These are phyloP conservation scores for Chironomus tentans DNA, from an alignment of 2,888 invertebrate genomes.

Conservation along the genomic window DNA sequence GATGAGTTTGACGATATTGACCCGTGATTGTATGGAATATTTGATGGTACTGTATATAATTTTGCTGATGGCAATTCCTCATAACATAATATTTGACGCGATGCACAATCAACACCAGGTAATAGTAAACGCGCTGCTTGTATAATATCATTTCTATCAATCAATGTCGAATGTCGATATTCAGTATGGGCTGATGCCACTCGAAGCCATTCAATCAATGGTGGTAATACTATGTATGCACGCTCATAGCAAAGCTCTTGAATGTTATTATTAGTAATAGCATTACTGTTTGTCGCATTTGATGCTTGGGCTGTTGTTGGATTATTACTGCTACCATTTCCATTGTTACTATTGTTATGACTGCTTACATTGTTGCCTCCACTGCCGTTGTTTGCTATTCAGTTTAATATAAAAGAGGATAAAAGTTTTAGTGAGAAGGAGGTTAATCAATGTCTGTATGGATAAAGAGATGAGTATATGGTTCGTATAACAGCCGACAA, in stretches of 20 bases:
- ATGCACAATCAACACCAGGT: slow-evolving; percentile 84
- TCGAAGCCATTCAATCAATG: slow-evolving; percentile 83
- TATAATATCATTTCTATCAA: slow-evolving; percentile 78
- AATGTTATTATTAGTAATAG: slow-evolving; percentile 43
- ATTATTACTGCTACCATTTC: slow-evolving; percentile 32
- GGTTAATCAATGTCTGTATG: too few relatives aligned
- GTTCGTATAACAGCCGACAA: neutral
- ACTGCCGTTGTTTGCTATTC: slow-evolving; percentile 3
- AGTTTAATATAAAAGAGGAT: neutral
- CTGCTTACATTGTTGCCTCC: slow-evolving; percentile 32
- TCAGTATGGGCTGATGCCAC: slow-evolving; percentile 75
- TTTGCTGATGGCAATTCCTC: slow-evolving; percentile 43
- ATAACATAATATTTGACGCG: slow-evolving; percentile 56
- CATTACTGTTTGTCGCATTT: slow-evolving; percentile 30
- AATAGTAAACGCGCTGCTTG: slow-evolving; percentile 77
- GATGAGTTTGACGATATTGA: slow-evolving; percentile 21
- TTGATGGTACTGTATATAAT: slow-evolving; percentile 16
- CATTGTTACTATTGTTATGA: slow-evolving; percentile 37
- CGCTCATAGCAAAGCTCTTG: slow-evolving; percentile 77
- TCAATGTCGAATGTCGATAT: slow-evolving; percentile 63
- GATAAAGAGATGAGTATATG: too few relatives aligned
- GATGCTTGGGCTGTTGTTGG: slow-evolving; percentile 30
- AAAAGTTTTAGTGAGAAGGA: too few relatives aligned
- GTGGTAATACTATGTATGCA: slow-evolving; percentile 79
- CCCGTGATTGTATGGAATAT: slow-evolving; percentile 18